These are phyloP conservation scores for Octomys mimax DNA, from an alignment of 2,797 vertebrate genomes.

Conservation along the genomic window DNA sequence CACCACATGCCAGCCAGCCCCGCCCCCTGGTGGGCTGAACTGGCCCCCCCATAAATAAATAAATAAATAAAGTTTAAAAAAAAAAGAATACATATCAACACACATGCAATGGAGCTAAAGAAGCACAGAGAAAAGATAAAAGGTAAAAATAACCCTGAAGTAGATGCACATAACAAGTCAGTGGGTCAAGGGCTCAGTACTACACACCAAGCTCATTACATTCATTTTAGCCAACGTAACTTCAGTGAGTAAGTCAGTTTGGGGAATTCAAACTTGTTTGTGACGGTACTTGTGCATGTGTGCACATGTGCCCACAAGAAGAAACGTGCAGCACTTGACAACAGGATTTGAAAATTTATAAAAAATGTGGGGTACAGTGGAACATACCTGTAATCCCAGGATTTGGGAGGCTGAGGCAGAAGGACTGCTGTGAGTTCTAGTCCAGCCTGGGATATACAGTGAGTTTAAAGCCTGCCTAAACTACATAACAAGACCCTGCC, in stretches of 20 bases:
- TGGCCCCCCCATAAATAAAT: too few species aligned
- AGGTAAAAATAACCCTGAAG: neutral
- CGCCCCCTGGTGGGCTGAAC: too few species aligned
- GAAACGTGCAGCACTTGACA: neutral
- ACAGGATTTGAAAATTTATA: neutral
- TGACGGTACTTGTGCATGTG: neutral
- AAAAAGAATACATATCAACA: neutral
- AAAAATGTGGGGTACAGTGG: neutral
- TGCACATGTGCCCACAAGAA: accelerated
- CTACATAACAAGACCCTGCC: neutral
- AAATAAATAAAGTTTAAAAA: too few species aligned
- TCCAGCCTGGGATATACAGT: neutral
- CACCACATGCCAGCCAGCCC: too few species aligned
- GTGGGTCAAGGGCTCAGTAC: neutral
- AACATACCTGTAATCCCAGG: neutral
- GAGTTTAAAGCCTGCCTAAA: neutral
- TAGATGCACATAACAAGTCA: neutral
- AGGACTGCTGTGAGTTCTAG: neutral
- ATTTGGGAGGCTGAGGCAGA: neutral
- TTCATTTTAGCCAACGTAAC: neutral
- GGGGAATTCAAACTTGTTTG: neutral
- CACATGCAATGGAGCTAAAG: neutral
- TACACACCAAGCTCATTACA: neutral
- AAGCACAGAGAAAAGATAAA: neutral
- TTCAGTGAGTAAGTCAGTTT: neutral